Conservation (phyloP, 2,113 vertebrate species). For the Gnathonemus echidnorhynchus region DNA sequence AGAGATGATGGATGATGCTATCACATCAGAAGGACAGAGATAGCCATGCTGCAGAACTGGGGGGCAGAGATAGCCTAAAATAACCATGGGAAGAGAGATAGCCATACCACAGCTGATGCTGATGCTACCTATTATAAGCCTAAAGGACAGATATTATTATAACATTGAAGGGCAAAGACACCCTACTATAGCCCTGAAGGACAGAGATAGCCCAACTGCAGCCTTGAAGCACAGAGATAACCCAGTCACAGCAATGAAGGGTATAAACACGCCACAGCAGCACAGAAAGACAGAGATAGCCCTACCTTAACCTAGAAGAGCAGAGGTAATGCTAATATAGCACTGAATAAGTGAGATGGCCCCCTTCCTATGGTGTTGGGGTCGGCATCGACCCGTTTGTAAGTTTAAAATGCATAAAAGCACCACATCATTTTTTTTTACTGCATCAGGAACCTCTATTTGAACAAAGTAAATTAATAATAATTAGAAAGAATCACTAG, state of each 20-base stretch:
- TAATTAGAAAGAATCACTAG: too few species aligned
- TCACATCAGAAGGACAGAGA: neutral
- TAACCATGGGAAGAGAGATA: neutral
- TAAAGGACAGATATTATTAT: neutral
- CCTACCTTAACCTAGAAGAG: neutral
- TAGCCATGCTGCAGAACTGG: neutral
- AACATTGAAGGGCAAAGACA: neutral
- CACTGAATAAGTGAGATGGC: neutral
- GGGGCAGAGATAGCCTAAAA: neutral
- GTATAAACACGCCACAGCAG: neutral
- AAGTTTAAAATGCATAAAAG: too few species aligned
- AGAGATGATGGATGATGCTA: neutral
- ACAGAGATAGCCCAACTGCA: neutral
- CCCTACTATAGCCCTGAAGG: neutral
- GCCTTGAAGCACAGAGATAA: neutral
- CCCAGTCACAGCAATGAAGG: neutral
- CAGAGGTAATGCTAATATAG: neutral
- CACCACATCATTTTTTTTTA: too few species aligned
- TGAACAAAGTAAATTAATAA: too few species aligned
- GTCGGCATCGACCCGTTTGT: too few species aligned
- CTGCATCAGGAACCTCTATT: too few species aligned
- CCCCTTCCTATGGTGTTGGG: neutral
- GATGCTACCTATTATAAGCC: neutral
- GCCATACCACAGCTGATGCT: neutral
- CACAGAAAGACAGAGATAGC: neutral